Percentiles rank a stretch among this genome's conserved stretches.
These are phyloP conservation scores for Xiphorhynchus elegans DNA, from an alignment of 2,113 vertebrate species.

Conservation along the genomic window DNA sequence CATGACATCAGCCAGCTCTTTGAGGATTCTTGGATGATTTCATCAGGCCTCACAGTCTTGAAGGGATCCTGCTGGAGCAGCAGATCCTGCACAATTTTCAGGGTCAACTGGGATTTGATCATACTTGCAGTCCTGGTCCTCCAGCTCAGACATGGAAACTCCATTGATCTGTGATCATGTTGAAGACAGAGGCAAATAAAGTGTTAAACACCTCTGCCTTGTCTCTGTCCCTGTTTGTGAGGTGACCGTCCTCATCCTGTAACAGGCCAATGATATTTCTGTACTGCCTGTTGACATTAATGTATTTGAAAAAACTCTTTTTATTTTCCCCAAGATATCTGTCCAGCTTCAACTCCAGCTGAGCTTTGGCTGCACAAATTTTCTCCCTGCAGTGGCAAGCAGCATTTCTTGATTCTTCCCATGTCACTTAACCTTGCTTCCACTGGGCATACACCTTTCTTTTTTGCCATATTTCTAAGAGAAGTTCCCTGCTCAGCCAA, in stretches of 20 bases:
- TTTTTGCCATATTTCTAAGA: not conserved
- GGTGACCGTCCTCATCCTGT: not conserved
- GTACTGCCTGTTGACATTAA: not conserved
- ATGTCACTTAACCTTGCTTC: no score
- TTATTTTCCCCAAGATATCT: not conserved
- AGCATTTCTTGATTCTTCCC: no score
- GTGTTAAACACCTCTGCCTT: not conserved
- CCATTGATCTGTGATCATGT: not conserved
- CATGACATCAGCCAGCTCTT: not conserved
- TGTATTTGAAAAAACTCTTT: not conserved
- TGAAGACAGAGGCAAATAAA: not conserved
- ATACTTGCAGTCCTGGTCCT: not conserved
- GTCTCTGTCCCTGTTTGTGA: not conserved
- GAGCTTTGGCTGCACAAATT: no score
- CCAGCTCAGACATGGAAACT: not conserved
- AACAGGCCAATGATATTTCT: not conserved
- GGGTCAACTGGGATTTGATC: not conserved
- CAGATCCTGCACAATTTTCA: not conserved
- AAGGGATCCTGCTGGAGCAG: not conserved
- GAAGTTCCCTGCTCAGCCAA: not conserved
- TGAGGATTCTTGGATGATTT: not conserved
- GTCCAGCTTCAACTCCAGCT: not conserved
- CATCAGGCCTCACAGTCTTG: not conserved
- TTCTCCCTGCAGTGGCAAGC: no score
- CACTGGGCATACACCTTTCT: not conserved